Evolutionary conservation across 1,140 invertebrate genomes (phyloP).

Genomic region (Meloidogyne hapla): DNA sequence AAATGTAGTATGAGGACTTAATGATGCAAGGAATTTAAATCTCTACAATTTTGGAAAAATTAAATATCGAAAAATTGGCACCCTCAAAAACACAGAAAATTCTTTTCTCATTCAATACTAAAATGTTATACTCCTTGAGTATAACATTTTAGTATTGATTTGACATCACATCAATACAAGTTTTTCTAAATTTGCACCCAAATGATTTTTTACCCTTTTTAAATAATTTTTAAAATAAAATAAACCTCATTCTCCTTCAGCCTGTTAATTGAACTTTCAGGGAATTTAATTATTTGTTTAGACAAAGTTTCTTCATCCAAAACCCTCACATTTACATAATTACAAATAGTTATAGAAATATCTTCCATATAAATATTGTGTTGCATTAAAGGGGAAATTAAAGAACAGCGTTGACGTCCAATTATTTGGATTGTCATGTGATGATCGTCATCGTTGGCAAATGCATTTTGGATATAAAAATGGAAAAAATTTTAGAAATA

Average conservation of each 20-base stretch:
- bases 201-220: neutral
- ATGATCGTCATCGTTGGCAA: neutral
- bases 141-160: too few species aligned
- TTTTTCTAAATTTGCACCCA: neutral
- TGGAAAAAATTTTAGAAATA: neutral
- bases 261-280: slow-evolving; percentile 28
- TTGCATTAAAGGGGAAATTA: slow-evolving; percentile 5
- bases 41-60: slow-evolving; percentile 6
- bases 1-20: slow-evolving; percentile 11
- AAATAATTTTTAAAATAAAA: neutral
- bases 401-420: slow-evolving; percentile 19
- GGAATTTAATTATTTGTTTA: slow-evolving; percentile 1
- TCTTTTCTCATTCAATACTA: too few species aligned
- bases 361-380: slow-evolving; percentile 24
- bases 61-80: too few species aligned
- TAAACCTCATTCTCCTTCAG: slow-evolving; percentile 14
- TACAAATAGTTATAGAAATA: slow-evolving; percentile 12
- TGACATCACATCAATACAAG: too few species aligned
- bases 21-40: neutral
- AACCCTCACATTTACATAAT: slow-evolving; percentile 2
- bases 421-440: slow-evolving; percentile 29
- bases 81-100: neutral
- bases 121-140: too few species aligned
- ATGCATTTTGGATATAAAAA: slow-evolving; percentile 22
- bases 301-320: slow-evolving; percentile 10